phyloP scores from a whole-genome alignment of 1,140 invertebrate species.

The Probaryconus sp. region DNA sequence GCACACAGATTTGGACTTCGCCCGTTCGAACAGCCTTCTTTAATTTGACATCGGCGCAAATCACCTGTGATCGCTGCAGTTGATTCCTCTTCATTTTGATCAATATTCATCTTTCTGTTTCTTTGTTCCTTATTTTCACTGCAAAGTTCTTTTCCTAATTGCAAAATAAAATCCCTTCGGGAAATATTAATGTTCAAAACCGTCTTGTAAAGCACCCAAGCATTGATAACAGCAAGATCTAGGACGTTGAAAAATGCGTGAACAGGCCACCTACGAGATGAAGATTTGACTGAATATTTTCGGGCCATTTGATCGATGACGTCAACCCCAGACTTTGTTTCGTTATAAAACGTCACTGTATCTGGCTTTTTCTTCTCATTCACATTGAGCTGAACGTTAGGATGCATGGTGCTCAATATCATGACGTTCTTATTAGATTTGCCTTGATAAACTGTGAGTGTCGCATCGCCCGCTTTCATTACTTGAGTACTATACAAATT shows the following conservation, averaged over 20 bases:
- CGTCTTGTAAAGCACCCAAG: conserved; percentile 58
- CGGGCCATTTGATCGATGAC: conserved; percentile 61
- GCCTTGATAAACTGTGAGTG: conserved; percentile 49
- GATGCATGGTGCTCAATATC: conserved; percentile 47
- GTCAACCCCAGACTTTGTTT: conserved; percentile 61
- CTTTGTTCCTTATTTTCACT: conserved; percentile 3
- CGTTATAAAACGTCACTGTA: conserved; percentile 59
- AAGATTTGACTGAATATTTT: conserved; percentile 60
- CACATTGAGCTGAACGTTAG: neutral
- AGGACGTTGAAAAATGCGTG: conserved; percentile 66
- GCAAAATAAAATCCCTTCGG: conserved; percentile 13
- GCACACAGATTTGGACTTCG: conserved; percentile 11
- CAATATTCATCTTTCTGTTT: neutral
- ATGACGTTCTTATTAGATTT: conserved; percentile 53
- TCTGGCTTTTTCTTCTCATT: conserved; percentile 41
- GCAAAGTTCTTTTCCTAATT: conserved; percentile 16
- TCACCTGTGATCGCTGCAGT: conserved; percentile 3
- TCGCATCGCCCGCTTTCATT: conserved; percentile 28
- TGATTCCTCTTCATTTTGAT: neutral
- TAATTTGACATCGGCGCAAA: conserved; percentile 15
- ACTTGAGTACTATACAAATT: conserved; percentile 27
- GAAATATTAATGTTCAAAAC: conserved; percentile 5
- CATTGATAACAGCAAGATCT: conserved; percentile 64
- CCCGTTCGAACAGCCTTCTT: conserved; percentile 2
- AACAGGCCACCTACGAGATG: conserved; percentile 62